A percentile compares a stretch with the other conserved stretches of the same genome.
phyloP scores from a whole-genome alignment of 2,888 invertebrate genomes.

The Neoascia interrupta region DNA sequence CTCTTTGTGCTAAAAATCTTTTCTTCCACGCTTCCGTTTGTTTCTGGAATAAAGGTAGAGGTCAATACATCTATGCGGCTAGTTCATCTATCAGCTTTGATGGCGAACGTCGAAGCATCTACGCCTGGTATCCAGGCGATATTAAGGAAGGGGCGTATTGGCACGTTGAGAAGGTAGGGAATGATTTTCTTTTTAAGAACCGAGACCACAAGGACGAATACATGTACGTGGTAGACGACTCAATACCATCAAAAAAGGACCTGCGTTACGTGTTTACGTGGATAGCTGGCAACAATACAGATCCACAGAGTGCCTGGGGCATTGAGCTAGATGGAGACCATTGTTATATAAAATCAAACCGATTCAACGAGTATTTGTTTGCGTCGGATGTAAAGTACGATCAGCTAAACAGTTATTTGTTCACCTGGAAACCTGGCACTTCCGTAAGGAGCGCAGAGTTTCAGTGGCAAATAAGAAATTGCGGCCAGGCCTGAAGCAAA shows the following conservation, averaged over 20 bases:
- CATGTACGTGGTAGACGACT: constrained; percentile 10
- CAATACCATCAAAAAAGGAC: constrained; percentile 9
- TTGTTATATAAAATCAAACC: too few species aligned
- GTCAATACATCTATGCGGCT: constrained; percentile 28
- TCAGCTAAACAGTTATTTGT: too few species aligned
- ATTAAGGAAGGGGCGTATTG: constrained; percentile 16
- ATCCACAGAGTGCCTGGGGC: constrained; percentile 3
- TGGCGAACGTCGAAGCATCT: constrained; percentile 14
- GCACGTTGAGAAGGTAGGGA: constrained; percentile 3
- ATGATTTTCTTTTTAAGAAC: constrained; percentile 25
- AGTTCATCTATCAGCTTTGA: constrained; percentile 3
- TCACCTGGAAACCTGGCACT: too few species aligned
- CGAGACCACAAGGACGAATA: constrained; percentile 17
- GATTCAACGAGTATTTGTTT: too few species aligned
- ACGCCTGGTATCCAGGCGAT: constrained; percentile 17
- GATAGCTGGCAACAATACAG: constrained; percentile 16
- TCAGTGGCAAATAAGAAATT: too few species aligned
- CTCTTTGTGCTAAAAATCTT: constrained; percentile 27
- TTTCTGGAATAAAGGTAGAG: constrained; percentile 33
- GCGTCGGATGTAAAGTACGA: too few species aligned
- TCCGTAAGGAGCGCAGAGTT: too few species aligned
- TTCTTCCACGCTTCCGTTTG: constrained; percentile 26
- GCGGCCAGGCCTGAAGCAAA: too few species aligned
- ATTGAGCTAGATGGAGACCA: constrained; percentile 18
- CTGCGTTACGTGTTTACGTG: constrained; percentile 30